Base-by-base conservation (phyloP, 2,113 vertebrate species). In the Dissostichus mawsoni region DNA sequence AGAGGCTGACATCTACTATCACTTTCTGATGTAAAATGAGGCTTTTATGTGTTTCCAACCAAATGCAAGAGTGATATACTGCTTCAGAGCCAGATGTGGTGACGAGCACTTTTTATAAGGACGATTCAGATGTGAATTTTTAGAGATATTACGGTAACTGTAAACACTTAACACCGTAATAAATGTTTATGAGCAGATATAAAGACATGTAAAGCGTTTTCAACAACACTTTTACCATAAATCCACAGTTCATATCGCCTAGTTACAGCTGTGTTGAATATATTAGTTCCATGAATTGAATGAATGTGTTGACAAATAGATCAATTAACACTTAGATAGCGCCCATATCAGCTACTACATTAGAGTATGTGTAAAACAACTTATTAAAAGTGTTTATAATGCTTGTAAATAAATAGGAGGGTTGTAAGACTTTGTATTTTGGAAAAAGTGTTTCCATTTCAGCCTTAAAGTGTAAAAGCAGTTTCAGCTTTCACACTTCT, bases 401-500 rank as follows among this genome's bases (percentile, higher is more conserved):
- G 41, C 33, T 29, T 29, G 3, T 29, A 29, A 29, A 29, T 29
- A 29, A 29, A 29, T 29, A 29, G 29, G 29, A 29, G 29, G 29
- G 29, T 29, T 4, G 29, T 29, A 29, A 29, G 1, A 59, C 36
- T 41, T 50, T 1, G 44, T 10, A 7, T 8, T 41, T 29, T 6
- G n/a, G 47, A 45, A 11, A 16, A 45, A 6, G 20, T 45, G 51
- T 13, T 16, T 68, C 56, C 17, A 33, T 61, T 48, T 55, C 48
- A 9, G 67, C 58, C 13, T 23, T 63, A 13, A 69, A 44, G 4
- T 80, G 58, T 44, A 2, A 53, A 52, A 66, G 67, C 70, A 33
- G 41, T 48, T 76, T 17, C n/a, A 67, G 47, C 12, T 71, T 51
- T 74, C 57, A 45, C 69, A 73, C 59, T 44, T 69, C 51, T 76